These are phyloP conservation scores for Allacma fusca DNA, from an alignment of 2,888 invertebrate genomes.

Conservation along the genomic window DNA sequence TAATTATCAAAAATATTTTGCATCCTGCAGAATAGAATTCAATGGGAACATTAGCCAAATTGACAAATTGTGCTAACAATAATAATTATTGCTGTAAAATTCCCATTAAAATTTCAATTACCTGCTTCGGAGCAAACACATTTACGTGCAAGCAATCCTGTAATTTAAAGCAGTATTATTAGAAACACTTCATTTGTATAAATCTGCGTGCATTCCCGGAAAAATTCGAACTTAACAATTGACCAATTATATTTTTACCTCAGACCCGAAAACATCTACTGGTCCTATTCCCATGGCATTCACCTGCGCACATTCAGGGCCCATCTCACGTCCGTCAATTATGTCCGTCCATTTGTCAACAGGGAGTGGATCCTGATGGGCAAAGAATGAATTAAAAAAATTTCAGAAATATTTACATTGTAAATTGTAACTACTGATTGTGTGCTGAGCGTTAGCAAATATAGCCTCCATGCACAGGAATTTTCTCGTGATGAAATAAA, in stretches of 20 bases:
- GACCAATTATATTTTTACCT: background rate
- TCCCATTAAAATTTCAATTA: no score
- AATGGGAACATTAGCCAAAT: no score
- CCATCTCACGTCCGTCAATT: background rate
- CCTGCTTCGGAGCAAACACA: background rate
- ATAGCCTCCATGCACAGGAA: no score
- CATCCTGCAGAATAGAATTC: background rate
- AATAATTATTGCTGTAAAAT: no score
- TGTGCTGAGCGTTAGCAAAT: no score
- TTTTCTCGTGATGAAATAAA: no score
- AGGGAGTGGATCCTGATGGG: background rate
- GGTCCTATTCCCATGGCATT: background rate
- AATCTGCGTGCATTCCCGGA: no score
- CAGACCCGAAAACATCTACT: background rate
- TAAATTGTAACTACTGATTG: no score
- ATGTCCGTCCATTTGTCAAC: background rate
- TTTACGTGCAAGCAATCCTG: conserved; percentile 3
- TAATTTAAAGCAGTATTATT: background rate
- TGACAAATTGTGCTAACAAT: background rate
- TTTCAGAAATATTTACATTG: no score
- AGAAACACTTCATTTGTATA: no score
- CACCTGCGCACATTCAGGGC: background rate
- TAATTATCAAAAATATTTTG: background rate
- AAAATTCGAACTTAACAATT: background rate
- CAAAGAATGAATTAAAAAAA: no score